These are phyloP conservation scores for Aphrophora alni DNA, from an alignment of 2,888 invertebrate species.

Conservation along the genomic window DNA sequence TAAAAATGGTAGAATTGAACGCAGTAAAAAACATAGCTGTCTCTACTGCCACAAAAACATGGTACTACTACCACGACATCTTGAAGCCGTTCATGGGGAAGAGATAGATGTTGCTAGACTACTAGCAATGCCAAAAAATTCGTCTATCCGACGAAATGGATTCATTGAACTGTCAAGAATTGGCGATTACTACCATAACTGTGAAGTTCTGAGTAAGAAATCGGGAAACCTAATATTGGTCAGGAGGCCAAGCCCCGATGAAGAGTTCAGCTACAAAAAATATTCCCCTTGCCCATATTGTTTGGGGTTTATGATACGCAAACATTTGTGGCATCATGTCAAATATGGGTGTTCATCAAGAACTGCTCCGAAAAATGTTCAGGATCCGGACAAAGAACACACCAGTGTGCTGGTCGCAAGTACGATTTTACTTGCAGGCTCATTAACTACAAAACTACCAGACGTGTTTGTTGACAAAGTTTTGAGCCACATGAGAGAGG, in stretches of 20 bases:
- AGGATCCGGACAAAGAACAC: no score
- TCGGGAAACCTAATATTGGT: constrained; percentile 7
- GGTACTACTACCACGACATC: neutral
- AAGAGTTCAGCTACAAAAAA: neutral
- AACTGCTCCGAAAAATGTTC: no score
- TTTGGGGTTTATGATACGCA: neutral
- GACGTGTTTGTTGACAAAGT: no score
- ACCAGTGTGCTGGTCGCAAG: no score
- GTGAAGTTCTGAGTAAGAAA: neutral
- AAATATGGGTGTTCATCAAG: neutral
- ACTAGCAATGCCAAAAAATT: neutral
- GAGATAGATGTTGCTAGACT: constrained; percentile 14
- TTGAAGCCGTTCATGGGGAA: neutral
- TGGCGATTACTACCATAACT: constrained; percentile 13
- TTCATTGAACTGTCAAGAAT: neutral
- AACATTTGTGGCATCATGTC: neutral
- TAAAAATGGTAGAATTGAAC: neutral
- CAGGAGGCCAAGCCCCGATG: constrained; percentile 2
- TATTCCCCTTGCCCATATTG: constrained; percentile 11
- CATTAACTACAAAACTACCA: no score
- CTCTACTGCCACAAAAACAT: neutral
- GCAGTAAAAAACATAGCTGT: neutral
- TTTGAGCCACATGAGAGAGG: neutral
- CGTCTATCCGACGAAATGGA: neutral
- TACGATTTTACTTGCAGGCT: no score